Conservation (phyloP, 2,888 invertebrate genomes). For the Lochmaea crataegi region DNA sequence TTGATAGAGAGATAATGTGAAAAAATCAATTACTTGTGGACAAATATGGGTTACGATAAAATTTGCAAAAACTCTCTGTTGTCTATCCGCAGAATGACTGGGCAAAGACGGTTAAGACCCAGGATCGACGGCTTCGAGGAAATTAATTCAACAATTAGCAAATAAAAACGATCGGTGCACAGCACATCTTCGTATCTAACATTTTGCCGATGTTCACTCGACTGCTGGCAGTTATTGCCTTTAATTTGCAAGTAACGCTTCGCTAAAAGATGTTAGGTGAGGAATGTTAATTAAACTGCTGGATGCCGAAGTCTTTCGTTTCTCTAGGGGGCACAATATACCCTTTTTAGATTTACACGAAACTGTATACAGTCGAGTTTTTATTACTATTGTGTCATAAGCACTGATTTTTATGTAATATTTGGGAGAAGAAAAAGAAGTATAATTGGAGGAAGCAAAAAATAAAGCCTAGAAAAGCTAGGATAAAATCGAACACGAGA, state of each 20-base stretch:
- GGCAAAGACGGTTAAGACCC: background rate
- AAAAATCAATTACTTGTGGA: background rate
- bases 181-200: conserved; percentile 55
- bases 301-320: conserved; percentile 13
- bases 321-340: conserved; percentile 13
- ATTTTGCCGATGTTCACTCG: conserved; percentile 60
- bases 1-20: background rate
- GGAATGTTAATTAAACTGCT: conserved; percentile 67
- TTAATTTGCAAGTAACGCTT: conserved; percentile 64
- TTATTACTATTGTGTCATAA: background rate
- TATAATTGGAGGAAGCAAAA: too few species aligned
- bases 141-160: conserved; percentile 66
- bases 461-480: too few species aligned
- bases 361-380: background rate
- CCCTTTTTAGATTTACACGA: background rate
- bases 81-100: background rate
- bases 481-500: too few species aligned
- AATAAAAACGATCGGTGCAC: conserved; percentile 62
- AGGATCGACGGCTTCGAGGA: conserved; percentile 47
- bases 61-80: background rate
- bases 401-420: too few species aligned
- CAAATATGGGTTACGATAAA: background rate
- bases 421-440: too few species aligned
- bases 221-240: conserved; percentile 64
- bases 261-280: conserved; percentile 60